Conservation (phyloP, 2,113 vertebrate genomes). For the Nematolebias whitei region DNA sequence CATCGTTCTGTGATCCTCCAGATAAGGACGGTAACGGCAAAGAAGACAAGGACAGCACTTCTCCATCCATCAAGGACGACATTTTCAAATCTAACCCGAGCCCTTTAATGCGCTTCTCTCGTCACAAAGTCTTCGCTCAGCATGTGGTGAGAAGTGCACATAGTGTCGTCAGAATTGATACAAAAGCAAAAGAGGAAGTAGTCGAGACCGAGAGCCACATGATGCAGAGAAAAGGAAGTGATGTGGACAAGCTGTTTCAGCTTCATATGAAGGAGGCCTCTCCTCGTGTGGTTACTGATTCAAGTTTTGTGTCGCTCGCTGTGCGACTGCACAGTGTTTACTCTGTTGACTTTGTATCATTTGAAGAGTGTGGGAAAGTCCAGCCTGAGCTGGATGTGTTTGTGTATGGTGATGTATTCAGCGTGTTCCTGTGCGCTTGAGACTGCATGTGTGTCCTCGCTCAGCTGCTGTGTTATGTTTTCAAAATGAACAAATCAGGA, state of each 20-base stretch:
- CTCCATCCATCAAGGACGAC: conserved; percentile 66
- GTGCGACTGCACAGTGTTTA: conserved; percentile 9
- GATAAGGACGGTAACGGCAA: conserved; percentile 35
- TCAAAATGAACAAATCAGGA: conserved; percentile 27
- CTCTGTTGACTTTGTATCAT: conserved; percentile 18
- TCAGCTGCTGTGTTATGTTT: conserved; percentile 9
- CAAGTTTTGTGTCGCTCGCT: not conserved
- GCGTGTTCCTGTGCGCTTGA: not conserved
- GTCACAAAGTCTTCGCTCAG: not conserved
- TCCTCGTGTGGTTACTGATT: conserved; percentile 19
- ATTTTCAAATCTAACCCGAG: conserved; percentile 29
- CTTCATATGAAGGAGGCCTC: conserved; percentile 20
- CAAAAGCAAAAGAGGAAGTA: conserved; percentile 66
- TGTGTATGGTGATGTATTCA: not conserved
- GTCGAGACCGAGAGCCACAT: conserved; percentile 29
- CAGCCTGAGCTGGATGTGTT: not conserved
- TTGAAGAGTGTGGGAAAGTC: conserved; percentile 43
- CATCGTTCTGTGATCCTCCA: conserved; percentile 35
- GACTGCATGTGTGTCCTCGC: not conserved
- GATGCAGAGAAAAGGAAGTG: conserved; percentile 66
- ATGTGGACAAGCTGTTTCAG: conserved; percentile 23
- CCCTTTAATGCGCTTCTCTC: conserved; percentile 1
- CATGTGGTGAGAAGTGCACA: conserved; percentile 38
- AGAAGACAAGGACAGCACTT: conserved; percentile 54
- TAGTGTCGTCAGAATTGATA: conserved; percentile 23